phyloP scores from a whole-genome alignment of 2,888 invertebrate species.

The Eumerus sabulonum region DNA sequence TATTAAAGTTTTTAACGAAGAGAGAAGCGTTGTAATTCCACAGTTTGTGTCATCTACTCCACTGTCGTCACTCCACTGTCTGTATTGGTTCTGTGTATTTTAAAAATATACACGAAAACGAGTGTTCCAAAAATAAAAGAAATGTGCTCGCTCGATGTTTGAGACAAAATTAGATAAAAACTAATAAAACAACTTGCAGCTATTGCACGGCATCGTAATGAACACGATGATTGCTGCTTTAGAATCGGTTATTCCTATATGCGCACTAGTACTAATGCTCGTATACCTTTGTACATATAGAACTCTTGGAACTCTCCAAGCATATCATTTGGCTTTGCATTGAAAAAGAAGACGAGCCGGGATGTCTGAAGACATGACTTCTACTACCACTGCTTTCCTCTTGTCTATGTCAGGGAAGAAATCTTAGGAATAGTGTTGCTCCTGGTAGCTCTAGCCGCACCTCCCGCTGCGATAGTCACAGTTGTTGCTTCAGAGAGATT shows the following conservation, averaged over 20 bases:
- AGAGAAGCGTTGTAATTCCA: too few relatives aligned
- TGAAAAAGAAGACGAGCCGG: slow-evolving; percentile 40
- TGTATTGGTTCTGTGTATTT: too few relatives aligned
- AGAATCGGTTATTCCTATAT: slow-evolving; percentile 8
- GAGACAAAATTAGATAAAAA: slow-evolving; percentile 49
- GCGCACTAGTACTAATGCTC: too few relatives aligned
- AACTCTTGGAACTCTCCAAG: slow-evolving; percentile 56
- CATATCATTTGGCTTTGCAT: slow-evolving; percentile 47
- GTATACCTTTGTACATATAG: too few relatives aligned
- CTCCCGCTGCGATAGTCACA: slow-evolving; percentile 39
- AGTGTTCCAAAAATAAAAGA: slow-evolving; percentile 59
- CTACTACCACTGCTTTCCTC: slow-evolving; percentile 8
- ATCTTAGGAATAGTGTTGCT: slow-evolving; percentile 29
- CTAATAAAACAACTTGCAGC: slow-evolving; percentile 17
- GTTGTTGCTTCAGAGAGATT: slow-evolving; percentile 6
- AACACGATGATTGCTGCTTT: slow-evolving; percentile 22
- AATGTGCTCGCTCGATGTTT: slow-evolving; percentile 22
- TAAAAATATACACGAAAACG: too few relatives aligned
- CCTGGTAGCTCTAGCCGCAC: slow-evolving; percentile 1
- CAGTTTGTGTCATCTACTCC: too few relatives aligned
- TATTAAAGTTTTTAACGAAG: too few relatives aligned
- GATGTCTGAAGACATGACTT: slow-evolving; percentile 33
- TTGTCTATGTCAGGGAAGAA: slow-evolving; percentile 18
- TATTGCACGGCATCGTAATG: slow-evolving; percentile 36
- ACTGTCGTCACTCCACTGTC: too few relatives aligned